Evolutionary conservation across 2,888 invertebrate species (phyloP), one percentile per base, ranked within the genome.

Genomic region (Apodemia duryi): DNA sequence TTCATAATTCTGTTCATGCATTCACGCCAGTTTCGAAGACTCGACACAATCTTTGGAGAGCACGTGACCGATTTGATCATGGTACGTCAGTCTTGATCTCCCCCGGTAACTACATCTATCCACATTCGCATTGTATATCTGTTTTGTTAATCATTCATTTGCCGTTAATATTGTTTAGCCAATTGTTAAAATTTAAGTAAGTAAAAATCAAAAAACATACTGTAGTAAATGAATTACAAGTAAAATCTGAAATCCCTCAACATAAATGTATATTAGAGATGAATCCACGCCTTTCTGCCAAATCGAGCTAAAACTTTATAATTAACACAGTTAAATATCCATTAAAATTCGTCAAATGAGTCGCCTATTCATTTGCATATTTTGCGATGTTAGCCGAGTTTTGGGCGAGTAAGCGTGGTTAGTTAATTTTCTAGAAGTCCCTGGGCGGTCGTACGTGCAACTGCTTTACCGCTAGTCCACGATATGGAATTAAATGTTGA

Each of bases 321-420:
- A 88, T 85, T 80, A 85, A 84, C 83, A 81, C 46, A 46, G 85
- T 86, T 88, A 88, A 88, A 88, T 85, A 83, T 83, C 86, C 80
- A 87, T 88, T 88, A 85, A 88, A 88, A 86, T 88, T 88, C 81
- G 85, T 85, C 84, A 87, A 88, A 88, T 87, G 83, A 86, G 86
- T 86, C 80, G 80, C 79, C 81, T 78, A 80, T 81, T 81, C 85
- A 88, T 89, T 88, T 86, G 84, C 89, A 90, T 88, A 89, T 86
- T 88, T 87, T 81, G 84, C 82, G 77, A 77, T 78, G 79, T 76
- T 74, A 78, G 79, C 77, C 73, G 82, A 82, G 82, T 83, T 84
- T 80, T 73, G 75, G 78, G 76, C 74, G 72, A 73, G 79, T 28
- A 28, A 52, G 57, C 57, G 57, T 29, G 57, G 57, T 57, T 57